These are phyloP conservation scores for Cavia aperea DNA, from an alignment of 2,113 vertebrate species.

Conservation along the genomic window DNA sequence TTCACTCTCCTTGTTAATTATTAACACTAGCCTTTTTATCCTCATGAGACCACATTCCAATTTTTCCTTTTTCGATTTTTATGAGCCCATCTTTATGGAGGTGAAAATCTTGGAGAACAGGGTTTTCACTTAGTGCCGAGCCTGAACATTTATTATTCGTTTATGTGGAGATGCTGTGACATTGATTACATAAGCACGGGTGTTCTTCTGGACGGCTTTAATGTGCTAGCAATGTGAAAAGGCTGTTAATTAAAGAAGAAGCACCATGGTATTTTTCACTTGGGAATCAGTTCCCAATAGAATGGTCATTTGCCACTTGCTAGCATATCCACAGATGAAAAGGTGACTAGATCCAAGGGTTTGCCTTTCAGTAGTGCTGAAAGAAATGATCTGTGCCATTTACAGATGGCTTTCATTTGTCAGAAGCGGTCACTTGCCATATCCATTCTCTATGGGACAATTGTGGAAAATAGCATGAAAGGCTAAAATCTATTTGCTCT, in stretches of 20 bases:
- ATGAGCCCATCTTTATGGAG: conserved; percentile 71
- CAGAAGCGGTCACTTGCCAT: conserved; percentile 53
- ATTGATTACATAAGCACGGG: conserved; percentile 69
- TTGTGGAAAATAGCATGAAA: conserved; percentile 46
- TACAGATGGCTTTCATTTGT: conserved; percentile 69
- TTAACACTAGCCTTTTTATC: conserved; percentile 97
- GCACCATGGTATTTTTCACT: conserved; percentile 69
- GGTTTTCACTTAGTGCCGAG: conserved; percentile 72
- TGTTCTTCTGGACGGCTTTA: conserved; percentile 69
- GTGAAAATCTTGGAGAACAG: conserved; percentile 71
- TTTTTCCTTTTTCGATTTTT: conserved; percentile 74
- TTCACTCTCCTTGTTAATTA: conserved; percentile 89
- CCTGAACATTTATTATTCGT: conserved; percentile 71
- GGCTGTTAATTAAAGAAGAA: conserved; percentile 78
- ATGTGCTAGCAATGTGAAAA: conserved; percentile 75
- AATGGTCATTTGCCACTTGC: conserved; percentile 79
- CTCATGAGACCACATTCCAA: conserved; percentile 82
- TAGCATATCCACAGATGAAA: conserved; percentile 73
- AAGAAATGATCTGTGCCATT: conserved; percentile 54
- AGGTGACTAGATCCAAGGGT: conserved; percentile 68
- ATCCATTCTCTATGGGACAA: conserved; percentile 54
- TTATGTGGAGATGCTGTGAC: conserved; percentile 66
- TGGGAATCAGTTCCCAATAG: conserved; percentile 72
- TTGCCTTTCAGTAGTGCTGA: conserved; percentile 67
- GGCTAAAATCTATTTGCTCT: conserved; percentile 58